phyloP scores from a whole-genome alignment of 2,888 invertebrate species.

The Theretra japonica region DNA sequence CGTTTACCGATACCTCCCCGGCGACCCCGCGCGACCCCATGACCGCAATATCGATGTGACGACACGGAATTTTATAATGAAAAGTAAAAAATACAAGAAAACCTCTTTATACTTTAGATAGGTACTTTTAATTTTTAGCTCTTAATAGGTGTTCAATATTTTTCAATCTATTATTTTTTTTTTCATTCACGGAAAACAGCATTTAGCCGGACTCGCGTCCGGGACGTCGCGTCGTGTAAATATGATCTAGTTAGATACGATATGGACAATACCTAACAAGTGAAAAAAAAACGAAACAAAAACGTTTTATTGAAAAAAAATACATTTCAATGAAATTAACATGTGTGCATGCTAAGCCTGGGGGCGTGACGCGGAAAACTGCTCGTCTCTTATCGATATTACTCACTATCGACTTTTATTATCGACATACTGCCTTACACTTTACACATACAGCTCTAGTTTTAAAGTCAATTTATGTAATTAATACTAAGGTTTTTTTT shows the following conservation, averaged over 20 bases:
- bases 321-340: slow-evolving; percentile 80
- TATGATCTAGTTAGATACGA: slow-evolving; percentile 79
- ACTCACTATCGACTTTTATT: neutral
- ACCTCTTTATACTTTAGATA: slow-evolving; percentile 76
- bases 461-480: neutral
- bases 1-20: slow-evolving; percentile 12
- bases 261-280: slow-evolving; percentile 85
- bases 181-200: slow-evolving; percentile 61
- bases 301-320: slow-evolving; percentile 80
- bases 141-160: slow-evolving; percentile 83
- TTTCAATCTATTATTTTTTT: slow-evolving; percentile 65
- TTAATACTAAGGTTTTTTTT: neutral
- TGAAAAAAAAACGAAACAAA: slow-evolving; percentile 61
- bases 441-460: neutral
- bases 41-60: slow-evolving; percentile 40
- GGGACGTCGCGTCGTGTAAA: slow-evolving; percentile 66
- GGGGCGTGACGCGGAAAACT: slow-evolving; percentile 43
- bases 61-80: slow-evolving; percentile 59
- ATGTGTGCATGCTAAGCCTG: slow-evolving; percentile 67
- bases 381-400: neutral
- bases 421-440: neutral
- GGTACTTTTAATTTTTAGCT: slow-evolving; percentile 81
- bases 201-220: slow-evolving; percentile 60
- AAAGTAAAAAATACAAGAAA: slow-evolving; percentile 44
- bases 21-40: slow-evolving; percentile 52